Conservation (phyloP, 2,797 vertebrate genomes). For the Amazona finschi region DNA sequence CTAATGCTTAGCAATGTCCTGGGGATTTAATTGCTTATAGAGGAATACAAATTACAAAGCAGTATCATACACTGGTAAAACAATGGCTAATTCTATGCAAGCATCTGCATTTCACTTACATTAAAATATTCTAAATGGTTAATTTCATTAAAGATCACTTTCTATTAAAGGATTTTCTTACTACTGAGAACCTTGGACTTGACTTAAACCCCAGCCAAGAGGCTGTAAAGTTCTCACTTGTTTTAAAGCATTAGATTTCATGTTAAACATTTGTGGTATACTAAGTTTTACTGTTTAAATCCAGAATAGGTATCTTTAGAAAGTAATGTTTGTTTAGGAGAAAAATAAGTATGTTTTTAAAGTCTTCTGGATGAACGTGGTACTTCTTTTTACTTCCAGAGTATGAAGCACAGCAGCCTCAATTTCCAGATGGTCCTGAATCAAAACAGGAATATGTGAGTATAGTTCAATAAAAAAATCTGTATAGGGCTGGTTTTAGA, state of each 20-base stretch:
- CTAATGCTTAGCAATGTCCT: neutral
- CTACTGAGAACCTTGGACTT: neutral
- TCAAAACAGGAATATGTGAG: constrained; percentile 37
- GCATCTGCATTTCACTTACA: neutral
- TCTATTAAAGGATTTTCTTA: neutral
- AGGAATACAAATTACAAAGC: neutral
- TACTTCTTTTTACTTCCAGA: constrained; percentile 63
- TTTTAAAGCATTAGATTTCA: neutral
- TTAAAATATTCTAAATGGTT: neutral
- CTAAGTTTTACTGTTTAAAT: neutral
- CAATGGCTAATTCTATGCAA: neutral
- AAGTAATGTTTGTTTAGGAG: neutral
- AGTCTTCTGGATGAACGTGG: neutral
- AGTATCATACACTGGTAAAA: neutral
- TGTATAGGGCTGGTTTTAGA: neutral
- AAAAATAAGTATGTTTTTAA: neutral
- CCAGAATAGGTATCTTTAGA: neutral
- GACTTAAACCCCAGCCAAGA: neutral
- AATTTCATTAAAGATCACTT: neutral
- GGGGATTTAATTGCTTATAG: neutral
- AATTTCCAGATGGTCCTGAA: constrained; percentile 55
- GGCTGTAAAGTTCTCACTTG: neutral
- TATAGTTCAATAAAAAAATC: neutral
- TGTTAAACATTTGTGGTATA: neutral
- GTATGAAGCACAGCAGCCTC: constrained; percentile 74